Evolutionary conservation across 2,888 invertebrate genomes (phyloP).

Genomic region (Metallyticus violacea): DNA sequence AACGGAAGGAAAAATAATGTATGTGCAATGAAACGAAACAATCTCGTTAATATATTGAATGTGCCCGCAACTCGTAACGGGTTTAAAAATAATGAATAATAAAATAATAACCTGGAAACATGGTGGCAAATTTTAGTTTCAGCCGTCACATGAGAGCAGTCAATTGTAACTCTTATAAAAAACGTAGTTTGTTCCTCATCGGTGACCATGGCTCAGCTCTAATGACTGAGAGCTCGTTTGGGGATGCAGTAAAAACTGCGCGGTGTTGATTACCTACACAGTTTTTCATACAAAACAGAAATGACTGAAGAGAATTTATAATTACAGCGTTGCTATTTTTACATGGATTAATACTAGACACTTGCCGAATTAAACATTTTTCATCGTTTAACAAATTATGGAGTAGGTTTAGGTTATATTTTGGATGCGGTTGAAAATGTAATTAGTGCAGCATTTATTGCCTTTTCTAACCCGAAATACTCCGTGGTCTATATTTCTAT

Average conservation of each 20-base stretch:
- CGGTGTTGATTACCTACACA: not conserved
- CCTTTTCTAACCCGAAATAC: too few relatives aligned
- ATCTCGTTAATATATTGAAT: not conserved
- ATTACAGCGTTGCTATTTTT: not conserved
- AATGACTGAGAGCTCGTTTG: not conserved
- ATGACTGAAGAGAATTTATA: not conserved
- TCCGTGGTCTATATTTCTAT: too few relatives aligned
- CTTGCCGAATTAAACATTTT: not conserved
- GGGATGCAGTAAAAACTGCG: not conserved
- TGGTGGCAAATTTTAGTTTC: not conserved
- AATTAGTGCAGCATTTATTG: too few relatives aligned
- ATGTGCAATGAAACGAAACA: not conserved
- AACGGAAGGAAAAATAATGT: not conserved
- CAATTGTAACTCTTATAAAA: not conserved
- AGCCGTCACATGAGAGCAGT: not conserved
- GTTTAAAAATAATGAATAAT: not conserved
- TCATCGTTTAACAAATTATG: not conserved
- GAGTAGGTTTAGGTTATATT: too few relatives aligned
- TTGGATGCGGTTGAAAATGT: too few relatives aligned
- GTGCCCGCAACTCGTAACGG: not conserved
- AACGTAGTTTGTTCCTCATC: not conserved
- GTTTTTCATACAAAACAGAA: not conserved
- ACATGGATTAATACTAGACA: not conserved
- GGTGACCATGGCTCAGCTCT: not conserved
- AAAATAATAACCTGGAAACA: not conserved